Evolutionary conservation across 2,888 invertebrate genomes (phyloP), one percentile per base, ranked within the genome.

Genomic region (Priocnemis perturbator): DNA sequence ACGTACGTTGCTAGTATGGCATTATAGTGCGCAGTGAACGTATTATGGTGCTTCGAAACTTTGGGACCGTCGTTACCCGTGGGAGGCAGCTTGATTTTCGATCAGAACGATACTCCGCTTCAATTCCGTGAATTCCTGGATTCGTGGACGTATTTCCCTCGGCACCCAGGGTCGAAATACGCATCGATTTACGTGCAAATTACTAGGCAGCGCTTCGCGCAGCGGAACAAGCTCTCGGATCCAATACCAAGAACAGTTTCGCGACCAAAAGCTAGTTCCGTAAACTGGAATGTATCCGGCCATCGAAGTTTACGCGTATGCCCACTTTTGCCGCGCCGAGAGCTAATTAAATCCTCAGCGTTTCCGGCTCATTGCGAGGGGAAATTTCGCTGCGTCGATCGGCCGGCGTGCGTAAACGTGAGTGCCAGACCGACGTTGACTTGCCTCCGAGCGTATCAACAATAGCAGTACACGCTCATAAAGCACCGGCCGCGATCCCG

Each of bases 121-220:
- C 66, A 66, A 66, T 73, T 63, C 44, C 57, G 5, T 3, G 5
- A 17, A 21, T 15, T 15, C 45, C 20, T 21, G 23, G 7, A 3
- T 17, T 1, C 48, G 37, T 37, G 47, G 52, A 60, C 61, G 64
- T 20, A 11, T 23, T 58, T 26, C 57, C 14, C 44, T 50, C 45
- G 47, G 58, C 58, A 60, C 53, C 58, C 64, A 20, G 57, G 60
- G 59, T 60, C 68, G 61, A 69, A 73, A 73, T 75, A 73, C 69
- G 59, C 75, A 61, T 65, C 76, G 76, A 75, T 76, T 76, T 76
- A 69, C 76, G 76, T 76, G 76, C 72, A 76, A 76, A 76, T 76
- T 76, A 75, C 76, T 59, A 62, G 50, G 7, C 50, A 14, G 17
- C 17, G 50, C 50, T 14, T 55, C 60, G 60, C n/a, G 45, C 45